Conservation (phyloP, 2,888 invertebrate species). For the Thymelicus lineola region DNA sequence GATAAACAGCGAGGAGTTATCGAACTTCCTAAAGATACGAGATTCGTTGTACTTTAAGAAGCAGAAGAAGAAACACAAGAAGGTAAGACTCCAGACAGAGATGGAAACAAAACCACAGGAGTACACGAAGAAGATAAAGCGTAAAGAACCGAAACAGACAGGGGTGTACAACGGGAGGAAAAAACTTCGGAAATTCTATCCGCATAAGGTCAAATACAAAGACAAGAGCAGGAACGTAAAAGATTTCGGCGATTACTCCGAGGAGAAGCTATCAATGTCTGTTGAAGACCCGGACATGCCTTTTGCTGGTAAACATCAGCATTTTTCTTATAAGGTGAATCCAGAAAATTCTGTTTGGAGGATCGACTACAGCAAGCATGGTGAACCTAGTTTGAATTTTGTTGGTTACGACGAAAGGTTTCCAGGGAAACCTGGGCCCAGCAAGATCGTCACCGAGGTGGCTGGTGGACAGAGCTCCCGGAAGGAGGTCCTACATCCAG, state of each 20-base stretch:
- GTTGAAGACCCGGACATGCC: conserved; percentile 61
- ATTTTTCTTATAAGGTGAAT: conserved; percentile 55
- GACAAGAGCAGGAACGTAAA: conserved; percentile 53
- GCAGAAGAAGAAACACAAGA: conserved; percentile 41
- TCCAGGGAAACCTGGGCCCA: conserved; percentile 57
- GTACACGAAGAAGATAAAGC: conserved; percentile 44
- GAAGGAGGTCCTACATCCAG: conserved; percentile 68
- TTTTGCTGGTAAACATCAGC: conserved; percentile 51
- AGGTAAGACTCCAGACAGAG: conserved; percentile 4
- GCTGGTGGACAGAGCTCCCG: conserved; percentile 56
- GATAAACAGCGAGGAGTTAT: conserved; percentile 67
- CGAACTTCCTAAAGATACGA: conserved; percentile 60
- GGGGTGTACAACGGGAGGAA: conserved; percentile 59
- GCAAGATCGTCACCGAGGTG: conserved; percentile 55
- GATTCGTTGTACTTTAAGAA: conserved; percentile 18
- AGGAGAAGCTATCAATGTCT: conserved; percentile 69
- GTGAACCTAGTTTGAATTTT: conserved; percentile 64
- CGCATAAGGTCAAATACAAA: conserved; percentile 75
- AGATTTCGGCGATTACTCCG: conserved; percentile 59
- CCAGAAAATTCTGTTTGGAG: conserved; percentile 68
- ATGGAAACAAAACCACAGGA: conserved; percentile 45
- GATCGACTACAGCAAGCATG: conserved; percentile 76
- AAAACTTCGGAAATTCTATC: conserved; percentile 72
- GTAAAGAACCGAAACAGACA: conserved; percentile 50
- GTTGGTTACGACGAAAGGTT: conserved; percentile 58